These are phyloP conservation scores for Staurois parvus DNA, from an alignment of 2,797 vertebrate species.

Conservation along the genomic window DNA sequence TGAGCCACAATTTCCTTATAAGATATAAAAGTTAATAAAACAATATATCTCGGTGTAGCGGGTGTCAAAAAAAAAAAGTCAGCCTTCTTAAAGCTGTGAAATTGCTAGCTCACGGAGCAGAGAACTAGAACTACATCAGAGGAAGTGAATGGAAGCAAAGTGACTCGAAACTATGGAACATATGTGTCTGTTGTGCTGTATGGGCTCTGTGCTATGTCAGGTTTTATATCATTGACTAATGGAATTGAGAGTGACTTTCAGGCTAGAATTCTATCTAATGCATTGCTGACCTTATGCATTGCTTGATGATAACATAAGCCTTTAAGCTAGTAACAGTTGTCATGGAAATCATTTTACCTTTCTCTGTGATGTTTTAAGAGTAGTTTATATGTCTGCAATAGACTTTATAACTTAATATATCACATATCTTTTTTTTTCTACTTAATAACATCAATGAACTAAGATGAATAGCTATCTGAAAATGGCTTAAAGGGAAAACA, in stretches of 20 bases:
- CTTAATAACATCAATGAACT: not conserved
- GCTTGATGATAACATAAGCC: slow-evolving; percentile 52
- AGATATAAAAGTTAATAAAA: slow-evolving; percentile 53
- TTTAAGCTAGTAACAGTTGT: slow-evolving; percentile 57
- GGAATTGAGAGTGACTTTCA: slow-evolving; percentile 38
- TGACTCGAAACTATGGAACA: not conserved
- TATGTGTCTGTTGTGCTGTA: not conserved
- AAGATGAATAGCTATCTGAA: no score
- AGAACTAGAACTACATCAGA: not conserved
- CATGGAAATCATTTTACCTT: slow-evolving; percentile 58
- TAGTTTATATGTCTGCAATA: slow-evolving; percentile 27
- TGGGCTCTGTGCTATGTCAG: slow-evolving; percentile 27
- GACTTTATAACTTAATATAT: slow-evolving; percentile 5
- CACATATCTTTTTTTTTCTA: not conserved
- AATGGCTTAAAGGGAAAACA: no score
- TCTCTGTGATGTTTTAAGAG: slow-evolving; percentile 25
- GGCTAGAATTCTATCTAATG: slow-evolving; percentile 41
- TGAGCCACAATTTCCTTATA: slow-evolving; percentile 49
- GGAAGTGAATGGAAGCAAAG: not conserved
- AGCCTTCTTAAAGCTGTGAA: not conserved
- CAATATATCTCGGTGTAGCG: slow-evolving; percentile 32
- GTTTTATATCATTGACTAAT: slow-evolving; percentile 47
- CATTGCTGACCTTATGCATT: slow-evolving; percentile 41
- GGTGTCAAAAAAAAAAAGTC: slow-evolving; percentile 1
- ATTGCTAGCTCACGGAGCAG: not conserved